These are phyloP conservation scores for Holotrichia oblita DNA, from an alignment of 1,140 invertebrate species.

Conservation along the genomic window DNA sequence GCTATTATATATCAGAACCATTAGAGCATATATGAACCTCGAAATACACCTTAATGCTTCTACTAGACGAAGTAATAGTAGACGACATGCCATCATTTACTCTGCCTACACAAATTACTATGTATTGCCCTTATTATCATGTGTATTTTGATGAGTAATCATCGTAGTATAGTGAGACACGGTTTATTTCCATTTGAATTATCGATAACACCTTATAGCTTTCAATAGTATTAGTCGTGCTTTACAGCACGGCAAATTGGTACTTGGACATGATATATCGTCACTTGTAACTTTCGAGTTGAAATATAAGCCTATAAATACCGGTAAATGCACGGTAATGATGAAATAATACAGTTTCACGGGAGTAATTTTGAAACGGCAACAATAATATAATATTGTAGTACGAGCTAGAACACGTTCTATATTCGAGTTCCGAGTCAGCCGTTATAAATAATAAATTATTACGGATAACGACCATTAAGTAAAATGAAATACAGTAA, in stretches of 20 bases:
- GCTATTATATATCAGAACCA: background rate
- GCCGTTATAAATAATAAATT: conserved; percentile 21
- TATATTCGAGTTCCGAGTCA: conserved; percentile 20
- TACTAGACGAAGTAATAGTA: background rate
- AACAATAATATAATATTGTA: conserved; percentile 21
- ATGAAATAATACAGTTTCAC: conserved; percentile 23
- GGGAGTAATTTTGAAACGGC: conserved; percentile 27
- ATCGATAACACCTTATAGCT: conserved; percentile 51
- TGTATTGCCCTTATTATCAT: conserved; percentile 2
- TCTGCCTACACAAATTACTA: background rate
- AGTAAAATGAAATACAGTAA: conserved; percentile 21
- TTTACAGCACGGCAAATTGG: conserved; percentile 55
- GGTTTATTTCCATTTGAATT: conserved; percentile 49
- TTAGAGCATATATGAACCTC: background rate
- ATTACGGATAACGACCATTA: conserved; percentile 16
- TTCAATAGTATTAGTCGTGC: conserved; percentile 54
- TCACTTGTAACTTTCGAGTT: conserved; percentile 52
- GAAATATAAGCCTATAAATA: conserved; percentile 53
- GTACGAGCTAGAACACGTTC: background rate
- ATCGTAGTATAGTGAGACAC: conserved; percentile 5
- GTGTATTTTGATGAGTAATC: conserved; percentile 12
- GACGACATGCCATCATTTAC: background rate
- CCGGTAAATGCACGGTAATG: conserved; percentile 46
- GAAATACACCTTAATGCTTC: background rate
- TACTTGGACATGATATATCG: conserved; percentile 53